Evolutionary conservation across 2,113 vertebrate genomes (phyloP).

Genomic region (Pollimyrus isidori): DNA sequence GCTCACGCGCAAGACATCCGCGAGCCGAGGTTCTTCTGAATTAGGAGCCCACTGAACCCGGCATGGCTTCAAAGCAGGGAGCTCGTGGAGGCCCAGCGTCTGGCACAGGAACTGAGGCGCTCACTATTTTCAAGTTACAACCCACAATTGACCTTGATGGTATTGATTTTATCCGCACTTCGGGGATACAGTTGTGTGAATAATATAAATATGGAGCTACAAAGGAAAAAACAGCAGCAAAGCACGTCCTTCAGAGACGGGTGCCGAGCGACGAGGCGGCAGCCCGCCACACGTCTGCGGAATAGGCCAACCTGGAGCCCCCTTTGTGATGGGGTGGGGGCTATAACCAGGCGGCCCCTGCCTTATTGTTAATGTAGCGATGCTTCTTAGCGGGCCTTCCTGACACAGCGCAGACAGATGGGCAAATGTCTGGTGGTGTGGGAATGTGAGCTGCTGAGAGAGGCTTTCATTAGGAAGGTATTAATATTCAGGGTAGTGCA

Average conservation of each 20-base stretch:
- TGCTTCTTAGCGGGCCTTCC: slow-evolving; percentile 24
- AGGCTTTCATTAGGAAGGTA: slow-evolving; percentile 29
- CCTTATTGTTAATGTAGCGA: slow-evolving; percentile 29
- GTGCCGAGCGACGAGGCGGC: neutral
- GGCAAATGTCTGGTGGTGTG: slow-evolving; percentile 49
- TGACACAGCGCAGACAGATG: slow-evolving; percentile 40
- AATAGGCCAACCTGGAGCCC: slow-evolving; percentile 2
- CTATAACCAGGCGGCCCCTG: slow-evolving; percentile 1
- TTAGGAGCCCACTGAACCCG: slow-evolving; percentile 11
- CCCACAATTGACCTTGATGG: slow-evolving; percentile 22
- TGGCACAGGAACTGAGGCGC: slow-evolving; percentile 14
- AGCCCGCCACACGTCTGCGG: neutral
- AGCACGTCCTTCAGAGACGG: slow-evolving; percentile 8
- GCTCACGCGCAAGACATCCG: slow-evolving; percentile 16
- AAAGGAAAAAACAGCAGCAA: slow-evolving; percentile 13
- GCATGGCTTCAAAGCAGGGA: neutral
- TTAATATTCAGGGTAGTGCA: slow-evolving; percentile 38
- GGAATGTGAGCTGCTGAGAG: slow-evolving; percentile 43
- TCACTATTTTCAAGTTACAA: slow-evolving; percentile 22
- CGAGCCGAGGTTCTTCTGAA: neutral
- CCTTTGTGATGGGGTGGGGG: slow-evolving; percentile 5
- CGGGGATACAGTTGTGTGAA: slow-evolving; percentile 17
- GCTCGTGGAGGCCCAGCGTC: neutral
- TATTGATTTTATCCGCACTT: slow-evolving; percentile 21
- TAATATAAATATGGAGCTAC: slow-evolving; percentile 24